Conservation (phyloP, 2,888 invertebrate species). For the Exephanes ischioxanthus region DNA sequence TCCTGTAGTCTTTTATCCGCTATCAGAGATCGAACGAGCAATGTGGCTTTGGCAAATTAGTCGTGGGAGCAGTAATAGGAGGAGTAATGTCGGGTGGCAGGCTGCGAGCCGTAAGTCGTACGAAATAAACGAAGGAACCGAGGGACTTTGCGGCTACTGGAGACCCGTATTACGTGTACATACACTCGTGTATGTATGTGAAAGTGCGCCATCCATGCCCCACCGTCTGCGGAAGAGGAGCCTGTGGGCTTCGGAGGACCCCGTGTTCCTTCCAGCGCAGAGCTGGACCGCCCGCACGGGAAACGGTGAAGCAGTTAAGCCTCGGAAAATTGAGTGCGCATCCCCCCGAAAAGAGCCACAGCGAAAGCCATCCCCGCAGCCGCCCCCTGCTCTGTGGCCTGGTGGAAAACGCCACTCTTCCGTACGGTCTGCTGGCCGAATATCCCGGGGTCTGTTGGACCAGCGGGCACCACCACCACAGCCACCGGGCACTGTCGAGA, state of each 20-base stretch:
- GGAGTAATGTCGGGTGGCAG: constrained; percentile 9
- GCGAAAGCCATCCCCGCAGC: constrained; percentile 53
- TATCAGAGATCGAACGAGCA: constrained; percentile 1
- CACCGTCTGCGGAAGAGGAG: constrained; percentile 49
- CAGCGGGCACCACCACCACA: constrained; percentile 27
- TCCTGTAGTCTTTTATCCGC: neutral
- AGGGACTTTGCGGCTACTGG: constrained; percentile 73
- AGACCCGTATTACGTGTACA: neutral
- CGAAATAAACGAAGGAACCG: constrained; percentile 70
- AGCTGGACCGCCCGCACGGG: constrained; percentile 51
- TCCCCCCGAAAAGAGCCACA: constrained; percentile 71
- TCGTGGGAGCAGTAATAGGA: neutral
- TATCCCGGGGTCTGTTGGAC: constrained; percentile 48
- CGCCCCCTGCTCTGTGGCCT: constrained; percentile 16
- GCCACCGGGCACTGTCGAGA: constrained; percentile 43
- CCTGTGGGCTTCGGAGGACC: constrained; percentile 62
- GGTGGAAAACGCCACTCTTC: constrained; percentile 53
- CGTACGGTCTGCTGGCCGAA: constrained; percentile 39
- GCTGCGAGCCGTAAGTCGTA: constrained; percentile 2
- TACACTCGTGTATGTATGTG: constrained; percentile 30
- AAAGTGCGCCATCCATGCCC: constrained; percentile 53
- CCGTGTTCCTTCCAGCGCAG: constrained; percentile 54
- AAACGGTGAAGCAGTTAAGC: constrained; percentile 77
- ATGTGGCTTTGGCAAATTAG: constrained; percentile 6
- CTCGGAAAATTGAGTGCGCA: constrained; percentile 83